These are phyloP conservation scores for Dryococelus australis DNA, from an alignment of 2,888 invertebrate genomes.

Conservation along the genomic window DNA sequence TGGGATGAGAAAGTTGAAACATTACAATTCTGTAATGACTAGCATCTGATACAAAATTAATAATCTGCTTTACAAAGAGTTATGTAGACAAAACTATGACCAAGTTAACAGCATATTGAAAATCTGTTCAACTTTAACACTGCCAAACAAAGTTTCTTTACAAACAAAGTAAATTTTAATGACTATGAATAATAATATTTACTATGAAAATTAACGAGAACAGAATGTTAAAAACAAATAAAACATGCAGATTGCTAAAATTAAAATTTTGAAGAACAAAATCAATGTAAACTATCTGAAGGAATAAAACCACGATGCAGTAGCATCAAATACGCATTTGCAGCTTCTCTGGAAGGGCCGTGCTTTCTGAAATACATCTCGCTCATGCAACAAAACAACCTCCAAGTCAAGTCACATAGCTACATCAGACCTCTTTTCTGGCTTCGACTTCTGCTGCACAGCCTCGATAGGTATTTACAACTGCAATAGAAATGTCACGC, in stretches of 20 bases:
- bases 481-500: neutral
- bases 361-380: slow-evolving; percentile 40
- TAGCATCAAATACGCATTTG: slow-evolving; percentile 31
- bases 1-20: no score
- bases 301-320: slow-evolving; percentile 30
- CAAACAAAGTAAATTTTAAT: neutral
- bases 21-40: no score
- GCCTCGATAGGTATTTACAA: neutral
- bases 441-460: neutral
- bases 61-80: no score
- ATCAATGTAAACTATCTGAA: slow-evolving; percentile 17
- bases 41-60: no score
- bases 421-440: neutral
- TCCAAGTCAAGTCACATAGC: neutral
- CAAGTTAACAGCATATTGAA: neutral
- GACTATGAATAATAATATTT: neutral
- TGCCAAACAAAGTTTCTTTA: neutral
- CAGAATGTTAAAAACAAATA: neutral
- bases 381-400: slow-evolving; percentile 29
- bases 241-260: slow-evolving; percentile 12
- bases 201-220: neutral
- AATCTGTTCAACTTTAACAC: slow-evolving; percentile 8
- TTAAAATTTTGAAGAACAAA: slow-evolving; percentile 12
- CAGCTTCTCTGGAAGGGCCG: slow-evolving; percentile 37
- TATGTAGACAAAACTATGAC: no score